Conservation (phyloP, 2,113 vertebrate species). For the Chitala chitala region DNA sequence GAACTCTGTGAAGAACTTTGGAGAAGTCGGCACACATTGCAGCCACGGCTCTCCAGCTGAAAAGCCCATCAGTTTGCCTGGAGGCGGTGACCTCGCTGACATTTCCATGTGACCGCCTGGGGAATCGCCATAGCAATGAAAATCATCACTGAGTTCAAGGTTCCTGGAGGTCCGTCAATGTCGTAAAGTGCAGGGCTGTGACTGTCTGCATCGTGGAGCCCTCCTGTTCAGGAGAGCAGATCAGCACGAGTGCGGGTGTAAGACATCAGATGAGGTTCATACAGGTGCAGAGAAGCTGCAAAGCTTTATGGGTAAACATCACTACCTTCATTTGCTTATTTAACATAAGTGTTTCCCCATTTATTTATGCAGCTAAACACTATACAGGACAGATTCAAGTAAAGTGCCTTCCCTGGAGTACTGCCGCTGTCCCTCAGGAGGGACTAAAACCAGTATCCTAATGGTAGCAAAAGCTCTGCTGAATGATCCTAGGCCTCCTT, state of each 20-base stretch:
- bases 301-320: too few species aligned
- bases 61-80: constrained; percentile 26
- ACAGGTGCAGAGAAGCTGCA: too few species aligned
- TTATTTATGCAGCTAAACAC: too few species aligned
- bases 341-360: too few species aligned
- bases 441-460: too few species aligned
- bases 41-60: constrained; percentile 19
- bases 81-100: constrained; percentile 22
- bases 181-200: background rate
- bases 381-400: too few species aligned
- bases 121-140: constrained; percentile 14
- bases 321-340: too few species aligned
- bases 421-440: too few species aligned
- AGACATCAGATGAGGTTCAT: too few species aligned
- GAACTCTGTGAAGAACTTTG: background rate
- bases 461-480: too few species aligned
- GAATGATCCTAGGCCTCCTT: too few species aligned
- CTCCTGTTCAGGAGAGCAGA: background rate
- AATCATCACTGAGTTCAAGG: constrained; percentile 4
- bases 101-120: constrained; percentile 21
- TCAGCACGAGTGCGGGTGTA: background rate
- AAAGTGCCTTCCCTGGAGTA: too few species aligned
- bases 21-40: background rate
- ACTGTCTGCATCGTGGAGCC: background rate
- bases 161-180: constrained; percentile 14